Base-by-base conservation (phyloP, 1,140 invertebrate species). In the Bombyx mori region DNA sequence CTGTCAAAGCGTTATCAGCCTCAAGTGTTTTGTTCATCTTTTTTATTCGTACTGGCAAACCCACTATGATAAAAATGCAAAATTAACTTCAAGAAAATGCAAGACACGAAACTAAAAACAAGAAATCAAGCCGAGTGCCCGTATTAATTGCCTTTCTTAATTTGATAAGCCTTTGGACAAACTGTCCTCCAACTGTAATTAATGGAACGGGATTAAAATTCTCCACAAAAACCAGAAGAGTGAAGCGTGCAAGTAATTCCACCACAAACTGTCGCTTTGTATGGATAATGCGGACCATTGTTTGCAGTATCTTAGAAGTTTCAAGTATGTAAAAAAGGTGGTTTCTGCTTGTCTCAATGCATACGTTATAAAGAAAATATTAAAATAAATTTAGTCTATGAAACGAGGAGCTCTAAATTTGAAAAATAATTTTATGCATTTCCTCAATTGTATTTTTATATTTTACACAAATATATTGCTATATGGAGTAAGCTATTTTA, bases 151-250 rank as follows among this genome's bases (percentile, higher is more conserved):
- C 26, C 26, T 35, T 35, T 35, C 26, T 35, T 35, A 35, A 35
- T 35, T 35, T 35, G 26, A 35, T 35, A 35, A 35, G 26, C 26
- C 26, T 35, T 35, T 35, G 26, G 26, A 47, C 46, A n/a, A 48
- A 57, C 50, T n/a, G 47, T 47, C 8, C 47, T 58, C 26, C 26
- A 35, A 71, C 65, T 56, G 65, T 47, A 57, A 65, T 65, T 66
- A 71, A 71, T 62, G 63, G 57, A 54, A 35, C 42, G 51, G 48
- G 61, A 62, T 71, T 62, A 62, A 71, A 71, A 66, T 58, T 58
- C 59, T 51, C 48, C 46, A 10, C 54, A 46, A 54, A 48, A 60
- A 42, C 52, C 26, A 43, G 35, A 54, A 10, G 52, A 18, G 54
- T 57, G 62, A 65, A 65, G 56, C 56, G 48, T 52, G 57, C 59